Base-by-base conservation (phyloP, 2,888 invertebrate species). In the Callosobruchus maculatus region DNA sequence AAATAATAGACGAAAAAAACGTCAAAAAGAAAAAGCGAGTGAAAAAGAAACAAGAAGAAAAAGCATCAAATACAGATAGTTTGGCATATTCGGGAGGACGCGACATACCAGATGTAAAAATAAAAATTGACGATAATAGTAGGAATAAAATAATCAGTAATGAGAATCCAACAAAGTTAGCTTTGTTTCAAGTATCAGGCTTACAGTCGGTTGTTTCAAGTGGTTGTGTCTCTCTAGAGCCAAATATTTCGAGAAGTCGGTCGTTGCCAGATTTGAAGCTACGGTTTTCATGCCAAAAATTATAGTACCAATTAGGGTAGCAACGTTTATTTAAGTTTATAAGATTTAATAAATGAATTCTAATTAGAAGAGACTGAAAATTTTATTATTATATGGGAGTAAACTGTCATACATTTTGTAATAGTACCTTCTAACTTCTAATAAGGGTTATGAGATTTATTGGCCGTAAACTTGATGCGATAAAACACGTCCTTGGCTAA, bases 111-210 rank as follows among this genome's bases (percentile, higher is more conserved):
- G 74, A 76, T 21, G 67, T 73, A 70, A 68, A 70, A 70, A 75
- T 76, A 73, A 74, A 73, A n/a, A 71, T 75, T 20, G 77, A 75
- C 18, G 75, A 78, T 20, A 72, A 66, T 30, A 77, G 71, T 67
- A 76, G 77, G 73, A 75, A 79, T 67, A 79, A 78, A 71, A 73
- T 81, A 22, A 68, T 76, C 21, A 77, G 77, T 71, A 77, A 79
- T 21, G 78, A 79, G 66, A 18, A 49, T 49, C 74, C 74, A 69
- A 78, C 81, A 13, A 82, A 80, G 75, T 72, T 82, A 74, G 76
- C 77, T 13, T 77, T 82, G 30, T 81, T 82, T 76, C 82, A 82
- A 78, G 79, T 82, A 71, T 82, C 82, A 20, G 79, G 77, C 74
- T 71, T 76, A 66, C 78, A 76, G 7, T 79, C 81, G 20, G 68